Conservation (phyloP, 2,888 invertebrate genomes). For the Tridacna crocea region DNA sequence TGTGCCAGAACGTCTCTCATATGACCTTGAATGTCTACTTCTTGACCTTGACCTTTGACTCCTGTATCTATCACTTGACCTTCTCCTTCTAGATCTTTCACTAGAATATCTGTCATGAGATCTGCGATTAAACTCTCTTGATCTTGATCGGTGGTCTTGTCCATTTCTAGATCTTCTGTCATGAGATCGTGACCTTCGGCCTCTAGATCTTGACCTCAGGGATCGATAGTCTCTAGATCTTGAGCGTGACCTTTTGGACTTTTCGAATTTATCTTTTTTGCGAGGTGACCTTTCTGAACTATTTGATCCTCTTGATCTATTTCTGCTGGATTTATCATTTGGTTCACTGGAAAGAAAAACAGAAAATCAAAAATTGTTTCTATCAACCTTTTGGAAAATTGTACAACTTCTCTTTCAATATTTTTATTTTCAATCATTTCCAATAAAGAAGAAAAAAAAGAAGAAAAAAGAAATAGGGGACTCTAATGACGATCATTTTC, state of each 20-base stretch:
- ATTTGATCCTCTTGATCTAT: conserved; percentile 24
- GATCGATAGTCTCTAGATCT: conserved; percentile 50
- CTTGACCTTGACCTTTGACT: conserved; percentile 64
- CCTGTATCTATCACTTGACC: conserved; percentile 30
- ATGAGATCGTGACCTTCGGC: conserved; percentile 50
- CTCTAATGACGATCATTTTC: too few species aligned
- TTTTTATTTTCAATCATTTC: too few species aligned
- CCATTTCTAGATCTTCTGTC: conserved; percentile 36
- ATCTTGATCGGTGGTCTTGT: conserved; percentile 41
- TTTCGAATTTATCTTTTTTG: conserved; percentile 37
- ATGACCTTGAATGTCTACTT: conserved; percentile 60
- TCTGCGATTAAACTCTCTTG: conserved; percentile 60
- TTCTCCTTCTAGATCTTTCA: conserved; percentile 30
- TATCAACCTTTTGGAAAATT: too few species aligned
- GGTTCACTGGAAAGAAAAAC: conserved; percentile 41
- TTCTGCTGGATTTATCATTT: conserved; percentile 37
- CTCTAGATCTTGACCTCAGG: conserved; percentile 57
- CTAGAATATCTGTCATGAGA: conserved; percentile 51
- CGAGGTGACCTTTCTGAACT: conserved; percentile 45
- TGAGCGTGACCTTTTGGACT: conserved; percentile 29
- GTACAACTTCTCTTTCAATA: too few species aligned
- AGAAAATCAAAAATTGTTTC: too few species aligned
- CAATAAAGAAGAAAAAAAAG: too few species aligned
- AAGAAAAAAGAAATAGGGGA: too few species aligned
- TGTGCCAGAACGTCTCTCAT: conserved; percentile 43